Evolutionary conservation across 2,113 vertebrate species (phyloP), one percentile per base, ranked within the genome.

Genomic region (Mionectes macconnelli): DNA sequence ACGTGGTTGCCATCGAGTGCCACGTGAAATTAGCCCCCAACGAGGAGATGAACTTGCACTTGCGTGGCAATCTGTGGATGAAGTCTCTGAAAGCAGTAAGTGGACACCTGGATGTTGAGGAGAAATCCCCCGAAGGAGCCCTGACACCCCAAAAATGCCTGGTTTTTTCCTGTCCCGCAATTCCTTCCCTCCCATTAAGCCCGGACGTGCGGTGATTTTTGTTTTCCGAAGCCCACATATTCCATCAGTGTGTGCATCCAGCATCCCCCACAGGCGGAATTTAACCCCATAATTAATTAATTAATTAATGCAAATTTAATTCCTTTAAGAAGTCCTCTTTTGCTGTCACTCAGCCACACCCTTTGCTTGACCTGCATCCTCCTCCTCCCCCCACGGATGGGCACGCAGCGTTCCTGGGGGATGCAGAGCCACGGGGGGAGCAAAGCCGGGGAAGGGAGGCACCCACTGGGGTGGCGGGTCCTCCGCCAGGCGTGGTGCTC

Each of bases 31-130:
- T 99, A 49, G 97, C 96, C 4, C 96, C 98, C 57, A 97, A 93
- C 25, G 95, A 97, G 91, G 98, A 98, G 84, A 85, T 98, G 75
- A 95, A 60, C 84, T 76, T 99, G 90, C 98, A 94, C 16, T 56
- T 99, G 52, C 76, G 47, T 22, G 99, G 99, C 28, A 94, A 96
- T 17, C 98, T 99, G 21, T 98, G 98, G 96, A 90, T 98, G 62
- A 94, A 95, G 2, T 96, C 98, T 13, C 98, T 99, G 67, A 97
- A 95, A 60, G 97, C 98, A 28, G 99, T 99, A 97, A 98, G 99
- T 94, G 20, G 45, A 8, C 2, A 3, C 0, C 0, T 0, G 12
- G 31, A 24, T 66, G 35, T 16, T 3, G 11, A 33, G 45, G 16
- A 31, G 7, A 66, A 72, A 84, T 4, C 16, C 44, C 31, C 55